phyloP scores from a whole-genome alignment of 2,888 invertebrate species.

The Phalera bucephala region DNA sequence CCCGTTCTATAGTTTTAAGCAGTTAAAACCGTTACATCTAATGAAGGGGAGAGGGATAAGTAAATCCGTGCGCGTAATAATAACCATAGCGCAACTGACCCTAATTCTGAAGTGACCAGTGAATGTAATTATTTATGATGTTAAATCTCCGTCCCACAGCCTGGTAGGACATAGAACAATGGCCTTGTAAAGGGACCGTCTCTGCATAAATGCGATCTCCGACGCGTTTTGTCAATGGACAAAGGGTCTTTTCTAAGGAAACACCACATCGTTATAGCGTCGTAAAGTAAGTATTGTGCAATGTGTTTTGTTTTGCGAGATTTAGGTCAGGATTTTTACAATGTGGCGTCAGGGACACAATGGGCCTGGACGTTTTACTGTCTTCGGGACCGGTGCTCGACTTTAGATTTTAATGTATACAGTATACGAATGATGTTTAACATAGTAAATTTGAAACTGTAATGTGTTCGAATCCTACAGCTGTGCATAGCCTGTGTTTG shows the following conservation, averaged over 20 bases:
- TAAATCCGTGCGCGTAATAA: constrained; percentile 69
- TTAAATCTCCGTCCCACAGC: constrained; percentile 71
- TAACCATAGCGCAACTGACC: constrained; percentile 76
- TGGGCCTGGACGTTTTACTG: constrained; percentile 57
- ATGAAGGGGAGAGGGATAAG: constrained; percentile 79
- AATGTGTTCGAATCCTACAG: constrained; percentile 19
- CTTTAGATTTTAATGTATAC: constrained; percentile 30
- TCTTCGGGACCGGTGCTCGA: constrained; percentile 37
- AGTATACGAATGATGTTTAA: constrained; percentile 16
- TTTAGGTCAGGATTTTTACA: constrained; percentile 80
- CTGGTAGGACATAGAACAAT: constrained; percentile 77
- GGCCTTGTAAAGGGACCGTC: constrained; percentile 73
- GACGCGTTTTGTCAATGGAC: constrained; percentile 79
- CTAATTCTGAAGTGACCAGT: constrained; percentile 74
- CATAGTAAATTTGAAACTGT: constrained; percentile 26
- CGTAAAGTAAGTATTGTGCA: constrained; percentile 79
- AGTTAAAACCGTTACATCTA: constrained; percentile 82
- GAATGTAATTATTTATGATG: constrained; percentile 77
- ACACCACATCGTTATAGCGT: constrained; percentile 81
- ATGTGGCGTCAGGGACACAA: constrained; percentile 73
- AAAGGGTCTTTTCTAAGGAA: constrained; percentile 79
- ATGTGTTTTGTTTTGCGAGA: constrained; percentile 77
- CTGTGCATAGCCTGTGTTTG: constrained; percentile 23
- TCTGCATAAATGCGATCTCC: constrained; percentile 76
- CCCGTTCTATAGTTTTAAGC: constrained; percentile 82